phyloP scores from a whole-genome alignment of 2,113 vertebrate species.

The Protobothrops mucrosquamatus region DNA sequence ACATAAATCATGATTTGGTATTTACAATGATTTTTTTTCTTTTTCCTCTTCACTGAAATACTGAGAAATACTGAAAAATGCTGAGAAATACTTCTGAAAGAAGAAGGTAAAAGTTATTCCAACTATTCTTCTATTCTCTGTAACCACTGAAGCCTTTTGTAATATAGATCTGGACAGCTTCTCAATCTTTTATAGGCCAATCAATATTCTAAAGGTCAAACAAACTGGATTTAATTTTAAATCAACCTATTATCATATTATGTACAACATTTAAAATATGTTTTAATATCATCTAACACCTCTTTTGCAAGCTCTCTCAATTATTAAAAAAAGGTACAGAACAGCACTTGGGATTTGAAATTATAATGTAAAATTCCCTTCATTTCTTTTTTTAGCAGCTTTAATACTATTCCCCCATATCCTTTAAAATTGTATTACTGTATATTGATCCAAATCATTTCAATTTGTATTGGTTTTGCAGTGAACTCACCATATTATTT shows the following conservation, averaged over 20 bases:
- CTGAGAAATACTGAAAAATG: neutral
- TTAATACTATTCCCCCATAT: neutral
- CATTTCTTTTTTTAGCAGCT: neutral
- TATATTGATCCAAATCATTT: neutral
- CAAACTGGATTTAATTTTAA: neutral
- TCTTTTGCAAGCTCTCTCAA: neutral
- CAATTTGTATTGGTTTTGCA: neutral
- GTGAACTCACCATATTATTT: neutral
- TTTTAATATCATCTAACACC: neutral
- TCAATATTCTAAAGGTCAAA: neutral
- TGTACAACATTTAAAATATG: neutral
- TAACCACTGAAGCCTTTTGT: neutral
- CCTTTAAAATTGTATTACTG: neutral
- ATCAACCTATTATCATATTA: neutral
- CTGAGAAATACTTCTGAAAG: neutral
- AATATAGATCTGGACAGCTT: neutral
- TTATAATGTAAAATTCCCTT: neutral
- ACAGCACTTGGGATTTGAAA: neutral
- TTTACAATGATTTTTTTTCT: neutral
- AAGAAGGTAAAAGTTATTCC: neutral
- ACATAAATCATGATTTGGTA: neutral
- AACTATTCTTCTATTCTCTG: neutral
- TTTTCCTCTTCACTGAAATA: neutral
- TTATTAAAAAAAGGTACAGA: neutral
- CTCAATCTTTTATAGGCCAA: neutral